Conservation (phyloP, 2,797 vertebrate species). For the Pogonophryne albipinna region DNA sequence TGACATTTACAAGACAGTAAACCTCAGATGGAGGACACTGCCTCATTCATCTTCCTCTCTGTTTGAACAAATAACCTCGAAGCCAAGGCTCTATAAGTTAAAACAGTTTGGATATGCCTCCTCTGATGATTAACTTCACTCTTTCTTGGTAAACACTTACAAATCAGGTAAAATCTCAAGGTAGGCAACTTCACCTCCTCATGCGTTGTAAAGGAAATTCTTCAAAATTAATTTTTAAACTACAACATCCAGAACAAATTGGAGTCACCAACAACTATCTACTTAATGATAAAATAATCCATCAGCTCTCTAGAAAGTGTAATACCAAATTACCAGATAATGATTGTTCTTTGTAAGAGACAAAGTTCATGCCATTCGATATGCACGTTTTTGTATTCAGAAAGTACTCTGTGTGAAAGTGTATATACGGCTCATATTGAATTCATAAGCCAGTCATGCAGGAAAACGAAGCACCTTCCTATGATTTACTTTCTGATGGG, state of each 20-base stretch:
- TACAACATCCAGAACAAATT: slow-evolving; percentile 8
- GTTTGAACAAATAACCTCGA: slow-evolving; percentile 22
- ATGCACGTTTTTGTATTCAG: slow-evolving; percentile 45
- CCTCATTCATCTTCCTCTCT: slow-evolving; percentile 34
- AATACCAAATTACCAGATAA: slow-evolving; percentile 36
- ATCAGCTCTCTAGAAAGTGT: slow-evolving; percentile 4
- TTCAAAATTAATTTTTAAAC: slow-evolving; percentile 33
- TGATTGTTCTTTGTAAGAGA: slow-evolving; percentile 37
- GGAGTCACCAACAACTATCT: slow-evolving; percentile 10
- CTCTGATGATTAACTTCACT: neutral
- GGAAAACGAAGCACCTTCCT: slow-evolving; percentile 48
- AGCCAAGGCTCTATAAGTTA: neutral
- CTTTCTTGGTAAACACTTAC: neutral
- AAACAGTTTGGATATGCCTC: slow-evolving; percentile 1
- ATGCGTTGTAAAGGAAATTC: slow-evolving; percentile 17
- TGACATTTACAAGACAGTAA: slow-evolving; percentile 53
- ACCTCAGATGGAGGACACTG: slow-evolving; percentile 27
- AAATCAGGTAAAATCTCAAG: too few relatives aligned
- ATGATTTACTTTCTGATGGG: slow-evolving; percentile 62
- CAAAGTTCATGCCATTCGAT: slow-evolving; percentile 40
- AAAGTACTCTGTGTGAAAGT: slow-evolving; percentile 42
- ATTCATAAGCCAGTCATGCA: slow-evolving; percentile 66
- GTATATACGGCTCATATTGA: slow-evolving; percentile 64
- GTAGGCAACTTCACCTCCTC: neutral
- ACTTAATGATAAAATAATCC: slow-evolving; percentile 25